Base-by-base conservation (phyloP, 2,113 vertebrate species). In the Pelvicachromis taeniatus region DNA sequence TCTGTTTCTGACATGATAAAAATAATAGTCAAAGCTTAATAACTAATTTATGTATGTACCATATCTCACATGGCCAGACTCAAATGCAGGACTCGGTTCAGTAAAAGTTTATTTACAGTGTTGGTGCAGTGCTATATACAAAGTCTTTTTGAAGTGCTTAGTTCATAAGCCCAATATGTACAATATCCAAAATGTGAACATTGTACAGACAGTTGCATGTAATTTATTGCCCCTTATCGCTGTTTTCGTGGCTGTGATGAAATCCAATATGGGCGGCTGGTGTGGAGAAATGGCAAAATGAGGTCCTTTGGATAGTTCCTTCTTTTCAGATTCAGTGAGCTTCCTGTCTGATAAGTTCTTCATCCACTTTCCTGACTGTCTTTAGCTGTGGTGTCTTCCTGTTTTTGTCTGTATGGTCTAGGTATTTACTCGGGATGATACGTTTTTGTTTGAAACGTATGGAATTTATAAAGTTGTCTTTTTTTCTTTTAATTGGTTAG, bases 371-470 rank as follows among this genome's bases (percentile, higher is more conserved):
- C 59, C 59, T 38, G 59, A 38, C 59, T 63, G 59, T 63, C 59
- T 63, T 38, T 31, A 1, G 10, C 38, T 0, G 59, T 63, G 59
- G 31, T 63, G 59, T 3, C 59, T 6, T 38, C 59, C 31, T 38
- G 59, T 63, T 63, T 12, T 35, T 61, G 58, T n/a, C 58, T 61
- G 59, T 63, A 35, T 1, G 1, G 31, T 35, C 31, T 63, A 35
- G 3, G 0, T 3, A 63, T 63, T 1, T 10, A 38, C 59, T 63
- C 1, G 31, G 31, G 17, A 63, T 38, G 59, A 63, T 38, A 63
- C 0, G 1, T 38, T 38, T 63, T 63, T 63, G 0, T 38, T 63
- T 0, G 4, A 31, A 63, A 12, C n/a, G 31, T 38, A 63, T 0
- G 0, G 59, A 63, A 63, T 35, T 61, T 61, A n/a, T 63, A 17